Conservation (phyloP, 2,888 invertebrate species). For the Scrobipalpa costella region DNA sequence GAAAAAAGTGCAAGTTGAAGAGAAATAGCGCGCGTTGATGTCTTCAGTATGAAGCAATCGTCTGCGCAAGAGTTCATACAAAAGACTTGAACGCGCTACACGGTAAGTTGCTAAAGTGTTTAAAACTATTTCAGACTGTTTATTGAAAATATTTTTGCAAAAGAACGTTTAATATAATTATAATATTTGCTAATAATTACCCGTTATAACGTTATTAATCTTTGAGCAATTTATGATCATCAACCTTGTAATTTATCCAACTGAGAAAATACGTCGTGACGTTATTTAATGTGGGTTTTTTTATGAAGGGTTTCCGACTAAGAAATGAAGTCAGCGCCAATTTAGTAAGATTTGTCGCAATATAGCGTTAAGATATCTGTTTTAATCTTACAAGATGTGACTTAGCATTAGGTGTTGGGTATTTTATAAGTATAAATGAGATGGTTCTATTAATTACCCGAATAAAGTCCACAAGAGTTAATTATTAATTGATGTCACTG, state of each 20-base stretch:
- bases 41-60: not conserved
- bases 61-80: not conserved
- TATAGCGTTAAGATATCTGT: slow-evolving; percentile 11
- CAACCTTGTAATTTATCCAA: slow-evolving; percentile 1
- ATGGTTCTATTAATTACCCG: not conserved
- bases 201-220: not conserved
- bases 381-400: slow-evolving; percentile 12
- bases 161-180: not conserved
- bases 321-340: slow-evolving; percentile 12
- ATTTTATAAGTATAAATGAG: slow-evolving; percentile 27
- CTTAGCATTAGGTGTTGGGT: slow-evolving; percentile 27
- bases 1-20: not conserved
- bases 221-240: not conserved
- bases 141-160: slow-evolving; percentile 11
- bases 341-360: not conserved
- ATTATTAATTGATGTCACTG: not conserved
- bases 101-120: slow-evolving; percentile 9
- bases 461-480: not conserved
- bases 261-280: not conserved
- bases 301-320: slow-evolving; percentile 12
- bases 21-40: slow-evolving; percentile 12
- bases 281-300: slow-evolving; percentile 1
- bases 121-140: not conserved
- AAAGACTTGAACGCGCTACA: slow-evolving; percentile 18
- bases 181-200: not conserved